Base-by-base conservation (phyloP, 2,797 vertebrate species). In the Naso thynnoides region DNA sequence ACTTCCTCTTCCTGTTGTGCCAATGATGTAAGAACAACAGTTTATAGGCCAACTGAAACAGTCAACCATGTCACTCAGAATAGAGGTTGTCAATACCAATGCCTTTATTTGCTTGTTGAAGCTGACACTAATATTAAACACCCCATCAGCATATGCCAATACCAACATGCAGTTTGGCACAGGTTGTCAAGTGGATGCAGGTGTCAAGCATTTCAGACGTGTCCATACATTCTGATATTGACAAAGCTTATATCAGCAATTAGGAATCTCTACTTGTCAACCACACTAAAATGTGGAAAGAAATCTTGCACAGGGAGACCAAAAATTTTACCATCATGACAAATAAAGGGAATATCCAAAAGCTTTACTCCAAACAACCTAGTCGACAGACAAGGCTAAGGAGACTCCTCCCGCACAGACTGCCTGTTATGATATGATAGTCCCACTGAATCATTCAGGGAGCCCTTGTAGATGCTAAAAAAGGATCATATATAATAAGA, bases 71-170 rank as follows among this genome's bases (percentile, higher is more conserved):
- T 59, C 68, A 56, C 59, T 66, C 64, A 23, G 8, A 49, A 5
- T n/a, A 38, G 47, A n/a, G 23, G 8, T 42, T 21, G 16, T 52
- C 31, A 29, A 19, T 4, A 5, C 41, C 16, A 2, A 1, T 19
- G 4, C n/a, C 4, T 2, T 29, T 1, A 7, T 31, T 11, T 9
- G 33, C 26, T 27, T 26, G 42, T 36, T 70, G 5, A 39, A 23
- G 42, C 53, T 8, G 14, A 56, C 14, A 13, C 6, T 23, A 13
- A 10, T 6, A 66, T 33, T 31, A 47, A 65, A n/a, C 29, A 58
- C 11, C 23, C 13, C 18, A 45, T 79, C 50, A 64, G 31, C 69
- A 73, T 66, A 27, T 15, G 66, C 13, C 72, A 53, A 64, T 56
- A 72, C 26, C 31, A 61, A 71, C 66, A 2, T 39, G 24, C 26